Percentiles rank a stretch among this genome's conserved stretches.
phyloP scores from a whole-genome alignment of 2,113 vertebrate genomes.

The Oryzias celebensis region DNA sequence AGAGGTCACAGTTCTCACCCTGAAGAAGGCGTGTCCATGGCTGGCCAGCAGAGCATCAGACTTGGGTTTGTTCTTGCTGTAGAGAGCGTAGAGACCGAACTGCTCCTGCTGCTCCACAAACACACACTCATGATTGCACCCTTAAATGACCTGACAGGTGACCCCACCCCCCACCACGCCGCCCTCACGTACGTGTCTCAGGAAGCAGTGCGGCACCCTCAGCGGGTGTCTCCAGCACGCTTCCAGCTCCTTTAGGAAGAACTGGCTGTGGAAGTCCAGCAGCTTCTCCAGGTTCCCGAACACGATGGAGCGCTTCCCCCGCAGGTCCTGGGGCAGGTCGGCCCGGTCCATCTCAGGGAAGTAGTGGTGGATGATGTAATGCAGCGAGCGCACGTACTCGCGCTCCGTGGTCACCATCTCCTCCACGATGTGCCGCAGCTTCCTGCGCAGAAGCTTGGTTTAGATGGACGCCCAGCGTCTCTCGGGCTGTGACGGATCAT shows the following conservation, averaged over 20 bases:
- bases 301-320: constrained; percentile 86
- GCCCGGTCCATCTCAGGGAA: constrained; percentile 91
- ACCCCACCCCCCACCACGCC: no score
- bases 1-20: constrained; percentile 65
- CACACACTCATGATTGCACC: background rate
- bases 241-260: constrained; percentile 93
- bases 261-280: constrained; percentile 91
- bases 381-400: constrained; percentile 90
- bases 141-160: no score
- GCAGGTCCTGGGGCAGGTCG: constrained; percentile 91
- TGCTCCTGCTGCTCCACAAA: constrained; percentile 78
- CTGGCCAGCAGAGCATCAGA: constrained; percentile 79
- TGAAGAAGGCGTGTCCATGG: constrained; percentile 82
- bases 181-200: constrained; percentile 82
- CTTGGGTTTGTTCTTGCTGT: constrained; percentile 88
- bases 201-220: constrained; percentile 90
- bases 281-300: constrained; percentile 97
- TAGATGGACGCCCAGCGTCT: background rate
- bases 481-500: no score
- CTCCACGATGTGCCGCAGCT: constrained; percentile 86
- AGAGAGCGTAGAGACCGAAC: constrained; percentile 83
- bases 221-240: constrained; percentile 90
- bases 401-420: constrained; percentile 94
- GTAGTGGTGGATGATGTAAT: constrained; percentile 89
- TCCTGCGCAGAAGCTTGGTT: constrained; percentile 65